phyloP scores from a whole-genome alignment of 2,888 invertebrate species.

The Auanema freiburgensis region DNA sequence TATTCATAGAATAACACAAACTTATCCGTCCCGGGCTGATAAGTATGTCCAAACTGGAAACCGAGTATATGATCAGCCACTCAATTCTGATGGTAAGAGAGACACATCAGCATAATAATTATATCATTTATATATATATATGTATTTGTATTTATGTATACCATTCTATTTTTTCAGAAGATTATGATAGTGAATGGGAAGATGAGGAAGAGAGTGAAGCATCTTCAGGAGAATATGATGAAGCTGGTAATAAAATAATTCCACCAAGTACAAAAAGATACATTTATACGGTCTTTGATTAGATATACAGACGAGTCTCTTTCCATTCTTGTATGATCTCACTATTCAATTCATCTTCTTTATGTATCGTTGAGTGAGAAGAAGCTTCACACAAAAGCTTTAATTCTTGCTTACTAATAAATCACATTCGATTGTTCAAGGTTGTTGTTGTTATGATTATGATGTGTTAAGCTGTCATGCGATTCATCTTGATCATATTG shows the following conservation, averaged over 20 bases:
- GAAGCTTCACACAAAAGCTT: too few species aligned
- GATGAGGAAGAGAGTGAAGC: constrained; percentile 37
- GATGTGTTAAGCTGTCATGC: too few species aligned
- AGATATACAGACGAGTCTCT: background rate
- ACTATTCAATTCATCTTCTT: too few species aligned
- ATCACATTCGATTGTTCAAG: too few species aligned
- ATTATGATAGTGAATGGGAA: constrained; percentile 27
- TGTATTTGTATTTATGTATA: background rate
- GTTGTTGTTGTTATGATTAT: too few species aligned
- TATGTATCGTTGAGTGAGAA: too few species aligned
- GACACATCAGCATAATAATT: background rate
- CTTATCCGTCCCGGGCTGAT: constrained; percentile 48
- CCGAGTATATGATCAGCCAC: constrained; percentile 47
- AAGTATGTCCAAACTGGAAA: constrained; percentile 52
- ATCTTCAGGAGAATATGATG: constrained; percentile 30
- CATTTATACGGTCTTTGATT: constrained; percentile 53
- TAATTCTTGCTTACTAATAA: too few species aligned
- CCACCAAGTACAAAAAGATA: constrained; percentile 34
- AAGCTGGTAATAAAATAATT: constrained; percentile 31
- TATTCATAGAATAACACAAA: constrained; percentile 44
- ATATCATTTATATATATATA: background rate
- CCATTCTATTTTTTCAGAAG: constrained; percentile 9
- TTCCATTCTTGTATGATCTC: too few species aligned
- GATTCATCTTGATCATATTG: too few species aligned
- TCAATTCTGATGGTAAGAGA: constrained; percentile 15